phyloP scores from a whole-genome alignment of 2,797 vertebrate species.

The Ptychadena robeensis region DNA sequence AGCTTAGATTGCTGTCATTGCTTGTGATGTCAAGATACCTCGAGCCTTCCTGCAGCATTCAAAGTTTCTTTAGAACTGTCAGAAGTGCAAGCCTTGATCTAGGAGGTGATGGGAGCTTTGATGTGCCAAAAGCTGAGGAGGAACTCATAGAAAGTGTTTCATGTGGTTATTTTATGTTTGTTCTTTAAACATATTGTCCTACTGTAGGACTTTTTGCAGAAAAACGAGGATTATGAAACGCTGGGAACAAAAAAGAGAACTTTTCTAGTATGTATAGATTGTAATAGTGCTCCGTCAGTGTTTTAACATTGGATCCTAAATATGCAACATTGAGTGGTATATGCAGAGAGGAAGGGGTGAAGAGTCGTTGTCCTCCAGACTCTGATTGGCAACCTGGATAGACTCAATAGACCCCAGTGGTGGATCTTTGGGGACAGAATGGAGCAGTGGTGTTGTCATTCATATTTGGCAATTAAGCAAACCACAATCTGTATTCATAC shows the following conservation, averaged over 20 bases:
- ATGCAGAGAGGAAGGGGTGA: too few relatives aligned
- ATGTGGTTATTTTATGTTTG: conserved; percentile 30
- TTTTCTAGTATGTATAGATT: background rate
- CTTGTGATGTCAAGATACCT: conserved; percentile 30
- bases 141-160: conserved; percentile 16
- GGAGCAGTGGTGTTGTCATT: too few relatives aligned
- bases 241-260: background rate
- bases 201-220: background rate
- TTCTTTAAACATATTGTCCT: conserved; percentile 2
- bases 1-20: conserved; percentile 24
- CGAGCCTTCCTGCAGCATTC: conserved; percentile 9
- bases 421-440: too few relatives aligned
- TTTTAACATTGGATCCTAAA: too few relatives aligned
- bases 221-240: background rate
- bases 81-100: conserved; percentile 44
- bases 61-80: conserved; percentile 36
- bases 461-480: too few relatives aligned
- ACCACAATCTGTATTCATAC: too few relatives aligned
- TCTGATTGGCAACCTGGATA: too few relatives aligned
- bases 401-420: too few relatives aligned
- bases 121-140: conserved; percentile 2
- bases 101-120: conserved; percentile 19
- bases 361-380: too few relatives aligned
- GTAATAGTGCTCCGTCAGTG: background rate
- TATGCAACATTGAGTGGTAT: too few relatives aligned